These are phyloP conservation scores for Phymatocera aterrima DNA, from an alignment of 2,888 invertebrate species.

Conservation along the genomic window DNA sequence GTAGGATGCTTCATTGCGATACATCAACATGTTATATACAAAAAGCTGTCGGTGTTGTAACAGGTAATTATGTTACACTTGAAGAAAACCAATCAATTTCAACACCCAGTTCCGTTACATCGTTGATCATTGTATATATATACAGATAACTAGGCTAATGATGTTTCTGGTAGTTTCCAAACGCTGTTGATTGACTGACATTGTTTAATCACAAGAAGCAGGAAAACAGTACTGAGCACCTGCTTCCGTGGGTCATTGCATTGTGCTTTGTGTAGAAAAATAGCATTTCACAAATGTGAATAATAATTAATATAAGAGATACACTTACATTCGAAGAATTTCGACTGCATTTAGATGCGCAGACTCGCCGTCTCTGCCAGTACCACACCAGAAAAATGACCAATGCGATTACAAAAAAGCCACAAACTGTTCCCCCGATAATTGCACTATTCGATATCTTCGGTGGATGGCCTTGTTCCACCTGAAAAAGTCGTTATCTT, in stretches of 20 bases:
- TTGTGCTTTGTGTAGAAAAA: slow-evolving; percentile 11
- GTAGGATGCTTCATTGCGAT: background rate
- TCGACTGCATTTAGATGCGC: slow-evolving; percentile 62
- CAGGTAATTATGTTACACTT: slow-evolving; percentile 18
- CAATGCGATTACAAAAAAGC: background rate
- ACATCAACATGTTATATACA: background rate
- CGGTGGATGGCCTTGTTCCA: slow-evolving; percentile 59
- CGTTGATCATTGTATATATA: slow-evolving; percentile 18
- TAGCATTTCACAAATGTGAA: background rate
- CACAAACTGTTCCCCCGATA: slow-evolving; percentile 58
- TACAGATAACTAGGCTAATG: background rate
- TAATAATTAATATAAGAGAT: background rate
- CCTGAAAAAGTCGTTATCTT: slow-evolving; percentile 56
- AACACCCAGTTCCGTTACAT: slow-evolving; percentile 10
- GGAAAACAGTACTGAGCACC: background rate
- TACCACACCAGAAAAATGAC: slow-evolving; percentile 51
- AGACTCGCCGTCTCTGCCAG: slow-evolving; percentile 60
- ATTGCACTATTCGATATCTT: slow-evolving; percentile 65
- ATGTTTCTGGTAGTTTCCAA: slow-evolving; percentile 23
- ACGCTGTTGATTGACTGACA: slow-evolving; percentile 14
- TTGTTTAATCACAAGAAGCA: background rate
- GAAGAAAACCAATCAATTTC: slow-evolving; percentile 1
- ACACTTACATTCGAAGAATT: slow-evolving; percentile 62
- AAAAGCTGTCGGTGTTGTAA: slow-evolving; percentile 17
- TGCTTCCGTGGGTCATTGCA: background rate